Evolutionary conservation across 2,888 invertebrate species (phyloP).

Genomic region (Meteorus cinctellus): DNA sequence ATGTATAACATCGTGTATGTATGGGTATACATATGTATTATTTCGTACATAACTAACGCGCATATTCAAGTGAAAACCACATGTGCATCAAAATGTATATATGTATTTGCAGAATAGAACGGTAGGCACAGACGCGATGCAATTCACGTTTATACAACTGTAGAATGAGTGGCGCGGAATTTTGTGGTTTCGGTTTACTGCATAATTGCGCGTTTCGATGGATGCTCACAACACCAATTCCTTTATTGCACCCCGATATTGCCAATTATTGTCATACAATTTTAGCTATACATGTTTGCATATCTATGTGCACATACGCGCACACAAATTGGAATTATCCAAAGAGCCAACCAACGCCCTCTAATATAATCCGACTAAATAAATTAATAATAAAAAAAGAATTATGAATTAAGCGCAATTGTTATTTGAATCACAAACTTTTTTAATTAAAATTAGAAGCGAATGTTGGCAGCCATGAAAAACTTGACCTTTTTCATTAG

Average conservation of each 20-base stretch:
- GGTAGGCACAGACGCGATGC: too few species aligned
- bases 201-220: slow-evolving; percentile 65
- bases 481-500: too few species aligned
- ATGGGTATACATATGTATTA: slow-evolving; percentile 20
- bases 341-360: too few species aligned
- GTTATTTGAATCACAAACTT: too few species aligned
- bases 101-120: slow-evolving; percentile 7
- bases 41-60: slow-evolving; percentile 55
- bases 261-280: slow-evolving; percentile 61
- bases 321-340: too few species aligned
- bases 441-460: too few species aligned
- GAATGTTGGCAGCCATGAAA: too few species aligned
- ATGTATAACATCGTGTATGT: too few species aligned
- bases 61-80: slow-evolving; percentile 60
- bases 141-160: slow-evolving; percentile 29
- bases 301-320: neutral
- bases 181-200: slow-evolving; percentile 66
- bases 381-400: neutral
- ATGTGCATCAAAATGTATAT: slow-evolving; percentile 51
- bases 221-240: slow-evolving; percentile 59
- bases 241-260: slow-evolving; percentile 65
- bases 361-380: neutral
- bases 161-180: slow-evolving; percentile 56
- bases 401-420: too few species aligned
- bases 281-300: neutral